Evolutionary conservation across 2,888 invertebrate genomes (phyloP), one percentile per base, ranked within the genome.

Genomic region (Stenodera caucasica): DNA sequence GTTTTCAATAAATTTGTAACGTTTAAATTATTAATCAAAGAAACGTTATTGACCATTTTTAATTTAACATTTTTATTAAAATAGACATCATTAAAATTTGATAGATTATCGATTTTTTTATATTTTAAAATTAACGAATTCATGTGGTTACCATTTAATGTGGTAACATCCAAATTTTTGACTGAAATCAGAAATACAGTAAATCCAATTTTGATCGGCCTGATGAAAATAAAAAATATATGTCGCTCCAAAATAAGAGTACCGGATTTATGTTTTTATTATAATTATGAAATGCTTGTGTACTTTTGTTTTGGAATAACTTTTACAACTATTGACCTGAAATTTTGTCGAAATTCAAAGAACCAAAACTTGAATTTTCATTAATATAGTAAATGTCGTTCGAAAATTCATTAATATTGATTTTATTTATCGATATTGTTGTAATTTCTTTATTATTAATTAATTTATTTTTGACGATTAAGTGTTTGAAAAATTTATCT

Each of bases 51-150:
- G 18, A 67, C 57, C 49, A 64, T 66, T 11, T 66, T 50, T n/a
- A 73, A 61, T 30, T 58, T 61, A 33, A 74, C 65, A 59, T 74
- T 67, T 35, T 75, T 73, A 30, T 66, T 65, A 26, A 77, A 67
- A 51, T 61, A 59, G 37, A 77, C 55, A 49, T 69, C 65, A 23
- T 71, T 66, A 45, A 78, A 62, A 37, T 56, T 55, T 26, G 63
- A 58, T 12, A 63, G 58, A 18, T 58, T 61, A 21, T 68, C 57
- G 9, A 75, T 64, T 50, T 72, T 60, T 52, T 74, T 61, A 5
- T 71, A 33, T 57, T 71, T 66, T 15, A 58, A 53, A 50, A 70
- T 56, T 61, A 74, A 70, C 32, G 75, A 67, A 29, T 67, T 64
- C 15, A 77, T 63, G 29, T 61, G 51, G 52, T 70, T 63, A 11